Percentiles rank a stretch among this genome's conserved stretches.
phyloP scores from a whole-genome alignment of 2,113 vertebrate genomes.

The Channa argus region DNA sequence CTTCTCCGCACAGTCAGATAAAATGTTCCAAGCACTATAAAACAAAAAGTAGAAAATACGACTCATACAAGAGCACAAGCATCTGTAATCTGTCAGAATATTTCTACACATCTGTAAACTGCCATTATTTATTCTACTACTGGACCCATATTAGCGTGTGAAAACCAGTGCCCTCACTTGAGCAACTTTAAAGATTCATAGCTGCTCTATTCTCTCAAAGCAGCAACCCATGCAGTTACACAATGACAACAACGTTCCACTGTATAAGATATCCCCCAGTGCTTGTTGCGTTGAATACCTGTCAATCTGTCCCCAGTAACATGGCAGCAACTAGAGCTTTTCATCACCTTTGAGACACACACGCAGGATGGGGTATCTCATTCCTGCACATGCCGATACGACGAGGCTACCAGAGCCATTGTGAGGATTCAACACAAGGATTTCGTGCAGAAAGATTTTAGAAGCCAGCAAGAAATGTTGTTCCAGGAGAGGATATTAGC shows the following conservation, averaged over 20 bases:
- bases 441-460: slow-evolving; percentile 73
- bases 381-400: slow-evolving; percentile 53
- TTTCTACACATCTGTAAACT: not conserved
- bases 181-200: slow-evolving; percentile 52
- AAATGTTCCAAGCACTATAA: too few species aligned
- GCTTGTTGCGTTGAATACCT: slow-evolving; percentile 52
- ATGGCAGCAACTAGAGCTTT: slow-evolving; percentile 37
- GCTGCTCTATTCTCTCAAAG: slow-evolving; percentile 21
- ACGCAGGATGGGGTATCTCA: slow-evolving; percentile 45
- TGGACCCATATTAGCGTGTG: not conserved
- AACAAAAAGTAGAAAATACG: not conserved
- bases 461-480: slow-evolving; percentile 52
- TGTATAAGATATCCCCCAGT: slow-evolving; percentile 42
- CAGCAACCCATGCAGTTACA: slow-evolving; percentile 35
- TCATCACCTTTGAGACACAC: slow-evolving; percentile 48
- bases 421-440: slow-evolving; percentile 39
- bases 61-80: not conserved
- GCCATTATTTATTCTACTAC: not conserved
- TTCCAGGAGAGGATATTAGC: slow-evolving; percentile 12
- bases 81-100: not conserved
- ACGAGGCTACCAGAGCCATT: slow-evolving; percentile 56
- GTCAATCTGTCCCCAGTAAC: slow-evolving; percentile 46
- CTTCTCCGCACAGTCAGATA: too few species aligned
- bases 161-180: slow-evolving; percentile 24
- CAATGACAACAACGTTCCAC: slow-evolving; percentile 27